These are phyloP conservation scores for Cranoglanis bouderius DNA, from an alignment of 2,113 vertebrate species.

Conservation along the genomic window DNA sequence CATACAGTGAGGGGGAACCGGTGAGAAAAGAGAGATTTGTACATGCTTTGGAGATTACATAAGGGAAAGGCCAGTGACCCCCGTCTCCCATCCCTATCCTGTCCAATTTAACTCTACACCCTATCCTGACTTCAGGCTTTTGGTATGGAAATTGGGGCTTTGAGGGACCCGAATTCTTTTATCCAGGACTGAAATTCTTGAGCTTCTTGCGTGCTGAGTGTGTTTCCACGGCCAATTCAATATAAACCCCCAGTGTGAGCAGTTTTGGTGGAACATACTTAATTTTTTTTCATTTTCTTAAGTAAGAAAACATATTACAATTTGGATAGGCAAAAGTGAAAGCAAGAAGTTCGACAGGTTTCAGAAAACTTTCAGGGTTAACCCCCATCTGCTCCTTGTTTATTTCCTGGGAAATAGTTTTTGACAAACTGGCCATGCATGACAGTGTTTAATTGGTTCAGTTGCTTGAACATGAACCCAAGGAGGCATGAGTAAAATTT, in stretches of 20 bases:
- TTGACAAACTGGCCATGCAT: constrained; percentile 44
- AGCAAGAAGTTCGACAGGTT: not conserved
- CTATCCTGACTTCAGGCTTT: constrained; percentile 55
- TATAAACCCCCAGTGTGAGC: constrained; percentile 21
- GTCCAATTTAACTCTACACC: constrained; percentile 54
- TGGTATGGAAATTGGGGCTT: constrained; percentile 60
- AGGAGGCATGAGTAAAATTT: constrained; percentile 22
- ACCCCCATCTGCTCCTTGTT: not conserved
- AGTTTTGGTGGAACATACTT: not conserved
- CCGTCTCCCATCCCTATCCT: constrained; percentile 35
- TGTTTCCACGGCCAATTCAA: constrained; percentile 55
- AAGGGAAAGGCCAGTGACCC: constrained; percentile 50
- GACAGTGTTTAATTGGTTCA: constrained; percentile 53
- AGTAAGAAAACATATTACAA: not conserved
- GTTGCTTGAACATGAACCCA: constrained; percentile 36
- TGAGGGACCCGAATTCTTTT: constrained; percentile 52
- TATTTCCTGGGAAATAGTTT: constrained; percentile 45
- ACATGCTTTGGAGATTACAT: constrained; percentile 60
- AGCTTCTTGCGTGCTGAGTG: constrained; percentile 34
- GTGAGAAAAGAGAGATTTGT: constrained; percentile 46
- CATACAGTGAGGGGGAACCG: constrained; percentile 33
- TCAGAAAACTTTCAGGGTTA: not conserved
- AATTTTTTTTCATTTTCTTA: not conserved
- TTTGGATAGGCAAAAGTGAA: not conserved
- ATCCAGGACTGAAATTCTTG: constrained; percentile 51